A percentile compares a stretch with the other conserved stretches of the same genome.
Evolutionary conservation across 2,113 vertebrate species (phyloP).

Genomic region (Artemisiospiza belli): DNA sequence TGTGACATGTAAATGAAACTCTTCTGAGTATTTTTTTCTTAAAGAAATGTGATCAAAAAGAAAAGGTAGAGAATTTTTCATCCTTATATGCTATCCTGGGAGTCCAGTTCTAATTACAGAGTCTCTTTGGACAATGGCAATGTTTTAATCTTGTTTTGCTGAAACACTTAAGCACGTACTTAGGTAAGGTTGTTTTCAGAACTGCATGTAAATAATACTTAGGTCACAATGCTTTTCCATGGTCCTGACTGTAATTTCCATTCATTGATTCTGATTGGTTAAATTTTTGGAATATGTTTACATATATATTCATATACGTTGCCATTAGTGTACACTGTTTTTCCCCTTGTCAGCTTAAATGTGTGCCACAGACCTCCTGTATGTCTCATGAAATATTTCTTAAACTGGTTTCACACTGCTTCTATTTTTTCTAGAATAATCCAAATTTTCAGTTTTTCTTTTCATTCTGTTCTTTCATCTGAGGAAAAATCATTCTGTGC

Average conservation of each 20-base stretch:
- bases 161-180: background rate
- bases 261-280: background rate
- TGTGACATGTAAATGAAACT: slow-evolving; percentile 8
- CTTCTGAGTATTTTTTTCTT: background rate
- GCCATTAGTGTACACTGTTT: background rate
- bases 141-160: background rate
- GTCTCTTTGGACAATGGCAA: background rate
- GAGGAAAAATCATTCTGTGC: background rate
- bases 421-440: background rate
- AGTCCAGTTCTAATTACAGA: background rate
- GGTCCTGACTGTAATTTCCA: background rate
- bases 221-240: background rate
- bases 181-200: background rate
- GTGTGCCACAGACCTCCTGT: background rate
- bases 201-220: background rate
- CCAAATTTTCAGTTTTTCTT: background rate
- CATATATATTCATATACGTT: background rate
- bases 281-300: background rate
- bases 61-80: background rate
- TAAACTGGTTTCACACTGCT: background rate
- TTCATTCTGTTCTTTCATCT: background rate
- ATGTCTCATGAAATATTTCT: background rate
- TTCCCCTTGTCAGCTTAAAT: background rate
- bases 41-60: background rate
- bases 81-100: background rate